Evolutionary conservation across 2,888 invertebrate species (phyloP).

Genomic region (Aromia moschata): DNA sequence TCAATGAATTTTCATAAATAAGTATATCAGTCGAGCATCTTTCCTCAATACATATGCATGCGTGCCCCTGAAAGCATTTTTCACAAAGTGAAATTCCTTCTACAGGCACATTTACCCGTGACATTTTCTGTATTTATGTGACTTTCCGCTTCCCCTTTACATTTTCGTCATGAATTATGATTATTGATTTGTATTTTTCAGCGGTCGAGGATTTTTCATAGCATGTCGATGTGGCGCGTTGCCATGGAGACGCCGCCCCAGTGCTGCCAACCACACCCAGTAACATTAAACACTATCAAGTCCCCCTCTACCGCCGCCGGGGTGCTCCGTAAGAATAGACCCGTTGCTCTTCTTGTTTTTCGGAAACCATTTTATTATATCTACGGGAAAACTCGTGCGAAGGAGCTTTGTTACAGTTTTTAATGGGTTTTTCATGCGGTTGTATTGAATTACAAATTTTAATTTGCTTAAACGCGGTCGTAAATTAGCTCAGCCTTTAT

Average conservation of each 20-base stretch:
- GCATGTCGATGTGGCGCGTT: constrained; percentile 59
- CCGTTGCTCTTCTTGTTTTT: constrained; percentile 18
- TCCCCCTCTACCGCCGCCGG: constrained; percentile 38
- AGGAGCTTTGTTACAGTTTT: too few species aligned
- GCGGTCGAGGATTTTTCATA: constrained; percentile 59
- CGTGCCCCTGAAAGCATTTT: too few species aligned
- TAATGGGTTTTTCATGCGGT: too few species aligned
- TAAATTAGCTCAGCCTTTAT: too few species aligned
- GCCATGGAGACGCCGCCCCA: constrained; percentile 59
- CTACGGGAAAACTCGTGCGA: too few species aligned
- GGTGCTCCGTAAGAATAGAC: constrained; percentile 15
- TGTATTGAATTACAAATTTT: too few species aligned
- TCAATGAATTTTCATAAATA: too few species aligned
- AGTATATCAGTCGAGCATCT: too few species aligned
- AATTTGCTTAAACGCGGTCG: too few species aligned
- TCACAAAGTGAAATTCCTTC: too few species aligned
- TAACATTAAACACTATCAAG: constrained; percentile 49
- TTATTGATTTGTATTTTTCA: constrained; percentile 58
- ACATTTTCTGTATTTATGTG: neutral
- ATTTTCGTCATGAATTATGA: constrained; percentile 50
- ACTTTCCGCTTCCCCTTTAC: constrained; percentile 22
- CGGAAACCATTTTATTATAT: constrained; percentile 21
- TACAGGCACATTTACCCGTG: too few species aligned
- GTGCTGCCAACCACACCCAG: constrained; percentile 55
- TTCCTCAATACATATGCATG: too few species aligned